Conservation (phyloP, 2,113 vertebrate species). For the Emydura subglobosa region DNA sequence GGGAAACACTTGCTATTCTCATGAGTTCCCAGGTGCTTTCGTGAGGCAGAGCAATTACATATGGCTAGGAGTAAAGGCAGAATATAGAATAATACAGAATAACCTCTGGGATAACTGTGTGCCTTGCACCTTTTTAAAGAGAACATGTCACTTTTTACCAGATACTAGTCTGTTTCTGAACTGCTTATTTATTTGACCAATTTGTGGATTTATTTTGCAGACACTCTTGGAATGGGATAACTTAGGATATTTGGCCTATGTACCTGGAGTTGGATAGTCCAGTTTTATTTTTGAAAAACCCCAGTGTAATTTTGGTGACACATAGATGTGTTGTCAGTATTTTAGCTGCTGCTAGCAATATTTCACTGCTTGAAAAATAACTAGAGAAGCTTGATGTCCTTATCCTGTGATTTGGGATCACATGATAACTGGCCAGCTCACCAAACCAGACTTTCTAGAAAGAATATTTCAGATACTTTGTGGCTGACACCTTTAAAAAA, state of each 20-base stretch:
- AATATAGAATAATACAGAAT: no score
- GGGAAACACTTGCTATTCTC: neutral
- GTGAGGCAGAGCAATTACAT: neutral
- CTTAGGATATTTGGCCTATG: neutral
- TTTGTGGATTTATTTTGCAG: neutral
- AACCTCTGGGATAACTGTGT: neutral
- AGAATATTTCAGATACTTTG: neutral
- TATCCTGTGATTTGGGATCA: neutral
- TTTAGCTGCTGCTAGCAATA: neutral
- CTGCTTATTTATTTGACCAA: fast-evolving
- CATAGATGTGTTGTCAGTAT: neutral
- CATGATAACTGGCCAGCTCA: neutral
- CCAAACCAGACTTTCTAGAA: neutral
- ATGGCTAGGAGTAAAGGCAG: fast-evolving
- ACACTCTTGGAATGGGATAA: fast-evolving
- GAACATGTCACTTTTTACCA: neutral
- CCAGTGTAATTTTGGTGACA: neutral
- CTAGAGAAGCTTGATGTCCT: neutral
- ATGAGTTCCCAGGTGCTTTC: neutral
- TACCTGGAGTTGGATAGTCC: neutral
- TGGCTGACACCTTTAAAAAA: neutral
- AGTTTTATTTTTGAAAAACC: neutral
- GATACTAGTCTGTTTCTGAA: neutral
- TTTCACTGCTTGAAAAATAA: fast-evolving
- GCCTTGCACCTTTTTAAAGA: neutral